These are phyloP conservation scores for Lanistes nyassanus DNA, from an alignment of 1,140 invertebrate genomes.

Conservation along the genomic window DNA sequence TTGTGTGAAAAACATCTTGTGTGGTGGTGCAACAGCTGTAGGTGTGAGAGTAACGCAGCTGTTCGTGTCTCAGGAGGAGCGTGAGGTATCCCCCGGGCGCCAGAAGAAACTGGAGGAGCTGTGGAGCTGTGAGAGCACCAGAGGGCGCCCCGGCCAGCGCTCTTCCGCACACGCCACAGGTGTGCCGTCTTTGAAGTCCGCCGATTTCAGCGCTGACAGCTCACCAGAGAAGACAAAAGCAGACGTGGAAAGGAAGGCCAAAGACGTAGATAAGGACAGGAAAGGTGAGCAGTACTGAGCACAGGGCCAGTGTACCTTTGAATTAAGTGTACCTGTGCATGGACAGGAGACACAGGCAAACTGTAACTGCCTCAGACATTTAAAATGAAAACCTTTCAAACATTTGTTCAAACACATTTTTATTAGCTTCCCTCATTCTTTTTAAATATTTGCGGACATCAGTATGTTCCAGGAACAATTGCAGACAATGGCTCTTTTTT, in stretches of 20 bases:
- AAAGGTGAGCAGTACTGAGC: no score
- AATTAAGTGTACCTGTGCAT: neutral
- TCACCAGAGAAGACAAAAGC: constrained; percentile 17
- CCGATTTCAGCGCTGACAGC: constrained; percentile 26
- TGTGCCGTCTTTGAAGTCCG: constrained; percentile 28
- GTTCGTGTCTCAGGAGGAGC: constrained; percentile 30
- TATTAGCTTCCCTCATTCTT: neutral
- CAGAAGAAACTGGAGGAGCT: constrained; percentile 48
- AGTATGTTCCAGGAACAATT: neutral
- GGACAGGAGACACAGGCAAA: no score
- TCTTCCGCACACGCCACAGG: constrained; percentile 26
- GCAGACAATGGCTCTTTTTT: no score
- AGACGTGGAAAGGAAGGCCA: neutral
- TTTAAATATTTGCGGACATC: neutral
- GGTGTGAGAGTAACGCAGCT: no score
- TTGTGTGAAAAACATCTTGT: no score
- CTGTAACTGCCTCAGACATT: no score
- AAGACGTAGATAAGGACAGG: constrained; percentile 24
- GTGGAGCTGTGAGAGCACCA: constrained; percentile 13
- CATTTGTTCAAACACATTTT: no score
- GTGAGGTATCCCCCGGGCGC: constrained; percentile 32
- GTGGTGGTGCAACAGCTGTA: no score
- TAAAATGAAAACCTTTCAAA: no score
- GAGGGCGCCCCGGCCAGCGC: constrained; percentile 23
- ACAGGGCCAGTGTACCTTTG: no score